Evolutionary conservation across 2,888 invertebrate genomes (phyloP), one percentile per base, ranked within the genome.

Genomic region (Lacanobia wlatinum): DNA sequence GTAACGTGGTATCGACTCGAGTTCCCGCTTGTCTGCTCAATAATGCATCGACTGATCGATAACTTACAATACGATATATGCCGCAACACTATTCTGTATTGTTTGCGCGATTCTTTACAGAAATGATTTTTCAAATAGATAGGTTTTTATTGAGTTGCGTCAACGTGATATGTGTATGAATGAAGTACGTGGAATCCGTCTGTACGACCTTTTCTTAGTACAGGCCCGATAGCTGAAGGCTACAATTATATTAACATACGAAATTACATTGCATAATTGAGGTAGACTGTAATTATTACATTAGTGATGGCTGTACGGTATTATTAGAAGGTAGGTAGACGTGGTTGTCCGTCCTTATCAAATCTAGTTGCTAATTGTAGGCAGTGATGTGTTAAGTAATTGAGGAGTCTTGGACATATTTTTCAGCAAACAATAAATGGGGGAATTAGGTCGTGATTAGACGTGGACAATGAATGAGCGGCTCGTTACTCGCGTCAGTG

Each of bases 11-110:
- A 87, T 89, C 88, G 89, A 84, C 87, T 88, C 82, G 80, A 86
- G 87, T 88, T 88, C 88, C 89, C 84, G 87, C 84, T 87, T 85
- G 89, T 88, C 90, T 90, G 71, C 88, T 95, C 93, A 95, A 95
- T 95, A 95, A 95, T 95, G 93, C 94, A 95, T 88, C 90, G 88
- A 81, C 87, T 87, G 91, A 94, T 95, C 95, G 95, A 95, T 95
- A 93, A 87, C 86, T 89, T 88, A 88, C 89, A 83, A 83, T 80
- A 84, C 84, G 73, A 84, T 81, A 82, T 83, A 84, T 81, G 85
- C 88, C 87, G 85, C 90, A 91, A 88, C 92, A 90, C 91, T 92
- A 91, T 85, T 89, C 78, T 65, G 83, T 88, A 86, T 87, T 87
- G 88, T 90, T 87, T 87, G 89, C 80, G 86, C 84, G 81, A 85